Base-by-base conservation (phyloP, 2,797 vertebrate genomes). In the Sebastes jordani region DNA sequence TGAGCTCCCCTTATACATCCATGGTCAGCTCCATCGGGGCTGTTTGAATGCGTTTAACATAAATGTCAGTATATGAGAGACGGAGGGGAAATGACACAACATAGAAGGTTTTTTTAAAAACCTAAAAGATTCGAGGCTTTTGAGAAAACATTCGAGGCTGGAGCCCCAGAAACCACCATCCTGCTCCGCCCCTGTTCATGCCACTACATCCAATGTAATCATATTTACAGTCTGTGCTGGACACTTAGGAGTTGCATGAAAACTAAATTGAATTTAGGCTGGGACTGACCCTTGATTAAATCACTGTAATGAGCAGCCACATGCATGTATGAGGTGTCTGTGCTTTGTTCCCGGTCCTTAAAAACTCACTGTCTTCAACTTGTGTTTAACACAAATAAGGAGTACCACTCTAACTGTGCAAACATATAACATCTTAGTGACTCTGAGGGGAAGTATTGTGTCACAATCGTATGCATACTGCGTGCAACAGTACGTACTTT, bases 121-220 rank as follows among this genome's bases (percentile, higher is more conserved):
- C 8, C 36, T 38, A 0, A 38, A 38, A 14, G 36, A 38, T 36
- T 36, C 11, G 0, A 0, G 36, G 38, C 38, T 42, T 34, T 34
- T 34, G 34, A 34, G 34, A 36, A 36, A 36, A 36, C 34, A 4
- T 36, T 36, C 4, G 11, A 0, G 36, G 38, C 38, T 7, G 38
- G 38, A 42, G 38, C 14, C 38, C 38, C 38, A 6, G 38, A 42
- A 42, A 16, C 38, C 38, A 42, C 38, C 38, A 42, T 42, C 38
- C 14, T 1, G 38, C 38, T 42, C 38, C 1, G 36, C 2, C 1
- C 11, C 36, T 38, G 16, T 64, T 38, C 63, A 18, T 9, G n/a
- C 4, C 38, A 16, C 18, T 27, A 25, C 5, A n/a, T 22, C 0
- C 0, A 0, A 3, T 42, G 9, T 36, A 29, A n/a, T 54, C 2